These are phyloP conservation scores for Conus canariensis DNA, from an alignment of 2,888 invertebrate genomes.

Conservation along the genomic window DNA sequence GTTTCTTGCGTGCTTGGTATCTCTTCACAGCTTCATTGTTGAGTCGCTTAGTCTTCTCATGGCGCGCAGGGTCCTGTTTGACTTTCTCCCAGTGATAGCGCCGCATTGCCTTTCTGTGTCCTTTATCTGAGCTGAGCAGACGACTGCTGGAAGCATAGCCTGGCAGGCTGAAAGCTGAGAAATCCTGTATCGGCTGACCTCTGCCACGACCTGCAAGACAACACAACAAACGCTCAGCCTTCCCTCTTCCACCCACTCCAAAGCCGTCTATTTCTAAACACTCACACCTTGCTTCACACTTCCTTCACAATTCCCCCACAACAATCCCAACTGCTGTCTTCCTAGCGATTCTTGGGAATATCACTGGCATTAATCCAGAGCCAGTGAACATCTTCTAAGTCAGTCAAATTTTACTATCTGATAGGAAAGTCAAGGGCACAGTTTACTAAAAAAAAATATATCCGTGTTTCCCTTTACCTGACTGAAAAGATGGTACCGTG, in stretches of 20 bases:
- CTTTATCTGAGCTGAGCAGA: background rate
- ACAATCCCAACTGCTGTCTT: too few species aligned
- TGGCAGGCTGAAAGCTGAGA: background rate
- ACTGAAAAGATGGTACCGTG: too few species aligned
- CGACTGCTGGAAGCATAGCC: background rate
- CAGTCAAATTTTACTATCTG: too few species aligned
- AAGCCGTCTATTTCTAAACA: background rate
- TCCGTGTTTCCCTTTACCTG: too few species aligned
- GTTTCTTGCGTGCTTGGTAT: conserved; percentile 26
- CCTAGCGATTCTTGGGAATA: too few species aligned
- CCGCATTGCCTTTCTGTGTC: background rate
- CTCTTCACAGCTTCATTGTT: conserved; percentile 33
- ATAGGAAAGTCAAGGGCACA: too few species aligned
- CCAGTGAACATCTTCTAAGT: too few species aligned
- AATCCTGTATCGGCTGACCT: background rate
- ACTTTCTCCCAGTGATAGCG: conserved; percentile 23
- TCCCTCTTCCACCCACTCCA: background rate
- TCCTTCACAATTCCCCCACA: too few species aligned
- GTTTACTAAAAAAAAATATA: too few species aligned
- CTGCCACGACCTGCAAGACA: conserved; percentile 25
- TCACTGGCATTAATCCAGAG: too few species aligned
- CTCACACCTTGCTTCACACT: background rate
- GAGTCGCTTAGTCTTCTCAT: conserved; percentile 27
- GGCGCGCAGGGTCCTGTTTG: conserved; percentile 23
- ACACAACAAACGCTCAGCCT: conserved; percentile 24